phyloP scores from a whole-genome alignment of 2,888 invertebrate species.

The Megalurothrips usitatus region DNA sequence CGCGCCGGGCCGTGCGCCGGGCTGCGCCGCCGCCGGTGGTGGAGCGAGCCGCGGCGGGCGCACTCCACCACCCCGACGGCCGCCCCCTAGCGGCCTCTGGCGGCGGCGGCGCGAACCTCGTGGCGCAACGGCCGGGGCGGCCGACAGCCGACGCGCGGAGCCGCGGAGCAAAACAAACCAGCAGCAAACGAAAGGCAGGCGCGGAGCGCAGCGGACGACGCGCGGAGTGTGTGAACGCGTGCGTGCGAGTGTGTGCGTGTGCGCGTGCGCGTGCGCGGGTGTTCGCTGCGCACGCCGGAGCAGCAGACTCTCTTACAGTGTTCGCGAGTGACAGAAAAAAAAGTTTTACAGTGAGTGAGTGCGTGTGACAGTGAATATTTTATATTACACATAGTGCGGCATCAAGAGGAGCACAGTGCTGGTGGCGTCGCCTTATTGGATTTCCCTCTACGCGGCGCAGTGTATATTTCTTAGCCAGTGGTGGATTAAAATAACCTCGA shows the following conservation, averaged over 20 bases:
- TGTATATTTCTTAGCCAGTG: not conserved
- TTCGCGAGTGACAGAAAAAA: slow-evolving; percentile 45
- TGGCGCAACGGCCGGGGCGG: slow-evolving; percentile 7
- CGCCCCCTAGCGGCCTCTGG: slow-evolving; percentile 73
- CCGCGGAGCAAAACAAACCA: slow-evolving; percentile 18
- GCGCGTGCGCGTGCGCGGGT: not conserved
- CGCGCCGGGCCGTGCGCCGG: slow-evolving; percentile 37
- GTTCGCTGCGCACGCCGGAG: slow-evolving; percentile 28
- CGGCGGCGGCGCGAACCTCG: not conserved
- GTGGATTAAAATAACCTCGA: slow-evolving; percentile 11
- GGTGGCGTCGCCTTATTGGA: not conserved
- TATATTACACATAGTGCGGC: not conserved
- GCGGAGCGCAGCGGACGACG: slow-evolving; percentile 28
- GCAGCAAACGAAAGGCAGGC: slow-evolving; percentile 4
- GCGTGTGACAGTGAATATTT: slow-evolving; percentile 46
- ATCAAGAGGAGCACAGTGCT: not conserved
- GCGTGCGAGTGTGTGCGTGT: slow-evolving; percentile 34
- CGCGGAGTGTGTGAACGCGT: not conserved
- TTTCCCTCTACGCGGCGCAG: not conserved
- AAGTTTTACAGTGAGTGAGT: slow-evolving; percentile 49
- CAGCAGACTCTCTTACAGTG: slow-evolving; percentile 45
- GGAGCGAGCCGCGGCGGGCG: slow-evolving; percentile 26
- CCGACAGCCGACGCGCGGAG: slow-evolving; percentile 8
- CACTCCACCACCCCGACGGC: slow-evolving; percentile 38
- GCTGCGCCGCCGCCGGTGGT: slow-evolving; percentile 43